Conservation (phyloP, 2,888 invertebrate species). For the Dascillus cervinus region DNA sequence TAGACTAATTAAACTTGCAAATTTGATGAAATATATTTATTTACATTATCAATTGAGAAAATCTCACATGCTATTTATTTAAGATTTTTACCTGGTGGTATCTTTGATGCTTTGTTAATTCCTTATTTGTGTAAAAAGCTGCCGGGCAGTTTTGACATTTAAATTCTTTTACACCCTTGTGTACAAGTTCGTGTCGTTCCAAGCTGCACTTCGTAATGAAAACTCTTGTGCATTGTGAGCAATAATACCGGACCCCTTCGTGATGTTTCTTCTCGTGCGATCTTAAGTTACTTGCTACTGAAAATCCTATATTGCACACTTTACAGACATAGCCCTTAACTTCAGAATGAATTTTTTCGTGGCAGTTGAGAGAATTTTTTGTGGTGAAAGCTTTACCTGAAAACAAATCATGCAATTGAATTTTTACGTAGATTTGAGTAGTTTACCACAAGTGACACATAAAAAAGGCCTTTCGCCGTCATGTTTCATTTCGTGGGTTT, state of each 20-base stretch:
- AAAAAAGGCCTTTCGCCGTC: constrained; percentile 26
- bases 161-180: constrained; percentile 29
- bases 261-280: constrained; percentile 30
- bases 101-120: constrained; percentile 28
- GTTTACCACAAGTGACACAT: constrained; percentile 31
- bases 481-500: constrained; percentile 26
- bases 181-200: constrained; percentile 30
- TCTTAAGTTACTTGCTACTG: constrained; percentile 28
- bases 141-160: constrained; percentile 26
- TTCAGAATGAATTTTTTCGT: constrained; percentile 29
- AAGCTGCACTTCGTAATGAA: constrained; percentile 29
- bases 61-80: constrained; percentile 1
- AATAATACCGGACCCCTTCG: constrained; percentile 28
- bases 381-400: constrained; percentile 30
- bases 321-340: constrained; percentile 27
- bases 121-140: constrained; percentile 31
- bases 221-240: constrained; percentile 28
- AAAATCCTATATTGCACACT: constrained; percentile 28
- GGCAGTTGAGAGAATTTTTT: constrained; percentile 29
- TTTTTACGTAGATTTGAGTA: background rate
- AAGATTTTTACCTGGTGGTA: constrained; percentile 28
- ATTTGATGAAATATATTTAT: constrained; percentile 1
- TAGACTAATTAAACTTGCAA: too few relatives aligned
- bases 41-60: background rate
- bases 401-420: constrained; percentile 8